Conservation (phyloP, 2,888 invertebrate genomes). For the Chorisops tibialis region DNA sequence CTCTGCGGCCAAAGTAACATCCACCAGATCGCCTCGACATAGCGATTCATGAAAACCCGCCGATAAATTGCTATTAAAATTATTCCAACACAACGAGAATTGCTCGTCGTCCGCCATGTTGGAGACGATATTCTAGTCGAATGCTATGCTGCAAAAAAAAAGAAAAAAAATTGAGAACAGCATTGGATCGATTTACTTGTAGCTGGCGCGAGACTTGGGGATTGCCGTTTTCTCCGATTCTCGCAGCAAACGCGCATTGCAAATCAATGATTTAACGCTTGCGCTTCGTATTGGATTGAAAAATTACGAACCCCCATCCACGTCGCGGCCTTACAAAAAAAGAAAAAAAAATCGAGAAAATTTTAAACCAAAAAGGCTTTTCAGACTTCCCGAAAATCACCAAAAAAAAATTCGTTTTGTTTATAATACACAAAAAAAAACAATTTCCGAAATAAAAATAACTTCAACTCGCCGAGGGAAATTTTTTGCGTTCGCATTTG, state of each 20-base stretch:
- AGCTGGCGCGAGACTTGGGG: neutral
- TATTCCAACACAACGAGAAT: slow-evolving; percentile 73
- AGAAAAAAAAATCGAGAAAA: neutral
- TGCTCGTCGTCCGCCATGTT: slow-evolving; percentile 71
- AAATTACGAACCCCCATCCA: neutral
- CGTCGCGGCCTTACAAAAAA: neutral
- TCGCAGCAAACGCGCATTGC: slow-evolving; percentile 1
- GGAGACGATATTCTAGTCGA: slow-evolving; percentile 36
- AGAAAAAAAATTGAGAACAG: neutral
- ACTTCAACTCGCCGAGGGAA: neutral
- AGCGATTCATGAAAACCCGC: slow-evolving; percentile 69
- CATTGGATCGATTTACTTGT: neutral
- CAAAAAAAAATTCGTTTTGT: neutral
- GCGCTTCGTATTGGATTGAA: neutral
- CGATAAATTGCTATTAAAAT: slow-evolving; percentile 70
- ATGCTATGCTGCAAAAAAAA: slow-evolving; percentile 8
- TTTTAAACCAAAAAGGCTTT: neutral
- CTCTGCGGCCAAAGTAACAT: slow-evolving; percentile 68
- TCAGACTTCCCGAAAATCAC: no score
- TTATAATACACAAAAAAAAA: neutral
- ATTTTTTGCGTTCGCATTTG: slow-evolving; percentile 9
- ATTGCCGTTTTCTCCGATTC: neutral
- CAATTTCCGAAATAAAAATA: neutral
- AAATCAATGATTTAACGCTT: slow-evolving; percentile 29
- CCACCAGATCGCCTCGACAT: slow-evolving; percentile 67